Base-by-base conservation (phyloP, 2,888 invertebrate species). In the Tineola bisselliella region DNA sequence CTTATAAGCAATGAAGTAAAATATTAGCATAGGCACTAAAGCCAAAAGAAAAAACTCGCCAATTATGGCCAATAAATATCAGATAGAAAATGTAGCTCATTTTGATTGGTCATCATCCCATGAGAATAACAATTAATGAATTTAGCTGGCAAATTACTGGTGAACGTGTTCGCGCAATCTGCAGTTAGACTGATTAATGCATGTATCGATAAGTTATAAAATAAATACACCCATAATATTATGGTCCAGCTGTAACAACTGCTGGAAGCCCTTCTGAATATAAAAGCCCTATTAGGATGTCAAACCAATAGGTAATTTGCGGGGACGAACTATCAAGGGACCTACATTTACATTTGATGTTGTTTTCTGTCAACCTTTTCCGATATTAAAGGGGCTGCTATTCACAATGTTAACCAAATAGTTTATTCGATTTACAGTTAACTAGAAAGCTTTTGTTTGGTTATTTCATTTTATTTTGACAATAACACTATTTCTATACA, bases 281-380 rank as follows among this genome's bases (percentile, higher is more conserved):
- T 58, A 58, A 58, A 58, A 58, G 58, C 33, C 31, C 58, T 33
- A 58, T 58, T 58, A 58, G 17, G 58, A 33, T 33, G 58, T 58
- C 58, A 58, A 33, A 58, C 58, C 58, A 33, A 58, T 58, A 58
- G 58, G 58, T 58, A 58, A 58, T 58, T 58, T 58, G 58, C 33
- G 15, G 58, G 58, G 58, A 33, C 25, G 54, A 54, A 54, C 54
- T 54, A 54, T 54, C 54, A 54, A 25, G 54, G 54, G 54, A 54
- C 54, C 25, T 12, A 33, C 58, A 58, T 58, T 58, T 58, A 58
- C 58, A 58, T 58, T 58, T 58, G 33, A 58, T 58, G 33, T 58
- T 58, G 33, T 58, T 33, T 58, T 58, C 58, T 58, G 33, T 15
- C 33, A 17, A n/a, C 58, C 58, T 33, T 58, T 58, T 58, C 8